Percentiles rank a stretch among this genome's conserved stretches.
Conservation (phyloP, 2,888 invertebrate genomes). For the Caenorhabditis sp. region DNA sequence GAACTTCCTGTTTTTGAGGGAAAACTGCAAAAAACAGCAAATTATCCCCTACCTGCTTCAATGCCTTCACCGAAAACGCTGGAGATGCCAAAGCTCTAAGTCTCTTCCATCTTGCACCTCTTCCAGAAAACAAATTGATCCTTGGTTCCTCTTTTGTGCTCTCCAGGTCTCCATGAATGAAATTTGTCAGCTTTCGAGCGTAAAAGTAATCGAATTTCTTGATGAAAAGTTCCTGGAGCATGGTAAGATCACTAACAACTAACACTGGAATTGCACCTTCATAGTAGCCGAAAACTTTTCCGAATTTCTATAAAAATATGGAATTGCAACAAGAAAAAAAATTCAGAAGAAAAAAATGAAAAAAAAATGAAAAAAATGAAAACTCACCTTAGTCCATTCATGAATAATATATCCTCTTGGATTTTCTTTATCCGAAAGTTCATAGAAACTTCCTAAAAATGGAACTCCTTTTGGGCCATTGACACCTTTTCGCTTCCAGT, state of each 20-base stretch:
- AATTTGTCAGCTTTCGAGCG: slow-evolving; percentile 80
- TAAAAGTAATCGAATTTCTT: slow-evolving; percentile 84
- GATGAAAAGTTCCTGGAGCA: slow-evolving; percentile 84
- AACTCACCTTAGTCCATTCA: slow-evolving; percentile 75
- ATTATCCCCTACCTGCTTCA: slow-evolving; percentile 70
- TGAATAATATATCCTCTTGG: slow-evolving; percentile 63
- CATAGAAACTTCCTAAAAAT: slow-evolving; percentile 72
- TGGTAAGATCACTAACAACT: slow-evolving; percentile 84
- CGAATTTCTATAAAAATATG: slow-evolving; percentile 53
- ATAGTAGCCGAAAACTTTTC: slow-evolving; percentile 70
- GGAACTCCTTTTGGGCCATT: slow-evolving; percentile 68
- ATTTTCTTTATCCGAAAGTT: slow-evolving; percentile 46
- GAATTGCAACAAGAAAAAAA: too few species aligned
- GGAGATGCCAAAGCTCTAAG: slow-evolving; percentile 85
- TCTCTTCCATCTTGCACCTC: slow-evolving; percentile 85
- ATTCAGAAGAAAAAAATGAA: too few species aligned
- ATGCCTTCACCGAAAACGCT: slow-evolving; percentile 84
- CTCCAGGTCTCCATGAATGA: slow-evolving; percentile 73
- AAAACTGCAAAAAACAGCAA: too few species aligned
- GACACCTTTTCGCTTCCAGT: slow-evolving; percentile 77
- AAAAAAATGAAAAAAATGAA: neutral
- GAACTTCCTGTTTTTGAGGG: too few species aligned
- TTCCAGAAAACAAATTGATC: slow-evolving; percentile 83
- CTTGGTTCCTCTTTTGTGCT: slow-evolving; percentile 60
- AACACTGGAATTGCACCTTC: slow-evolving; percentile 78